phyloP scores from a whole-genome alignment of 2,888 invertebrate species.

The Hemithea aestivaria region DNA sequence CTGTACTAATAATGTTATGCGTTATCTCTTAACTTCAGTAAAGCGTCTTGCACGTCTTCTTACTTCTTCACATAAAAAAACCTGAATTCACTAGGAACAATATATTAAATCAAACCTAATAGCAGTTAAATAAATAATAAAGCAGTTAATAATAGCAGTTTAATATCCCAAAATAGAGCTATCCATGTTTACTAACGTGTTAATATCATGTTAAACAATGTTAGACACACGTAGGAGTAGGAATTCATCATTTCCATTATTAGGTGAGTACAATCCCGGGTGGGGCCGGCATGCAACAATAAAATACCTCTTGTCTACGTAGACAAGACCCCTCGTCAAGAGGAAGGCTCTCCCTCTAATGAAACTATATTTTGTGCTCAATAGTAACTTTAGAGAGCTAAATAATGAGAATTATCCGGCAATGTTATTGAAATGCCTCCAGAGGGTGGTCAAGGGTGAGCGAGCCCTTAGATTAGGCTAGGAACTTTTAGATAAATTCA shows the following conservation, averaged over 20 bases:
- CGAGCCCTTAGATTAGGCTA: background rate
- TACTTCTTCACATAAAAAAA: too few species aligned
- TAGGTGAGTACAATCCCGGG: constrained; percentile 26
- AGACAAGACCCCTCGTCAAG: constrained; percentile 32
- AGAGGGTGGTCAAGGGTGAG: background rate
- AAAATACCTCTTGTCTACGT: constrained; percentile 38
- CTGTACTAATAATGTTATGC: too few species aligned
- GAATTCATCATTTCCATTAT: constrained; percentile 32
- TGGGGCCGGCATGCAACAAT: constrained; percentile 32
- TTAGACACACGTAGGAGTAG: constrained; percentile 14
- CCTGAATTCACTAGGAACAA: too few species aligned
- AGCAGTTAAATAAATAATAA: too few species aligned
- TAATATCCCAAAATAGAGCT: too few species aligned
- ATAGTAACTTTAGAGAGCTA: constrained; percentile 30
- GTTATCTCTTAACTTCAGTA: too few species aligned
- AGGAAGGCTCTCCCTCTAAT: constrained; percentile 30
- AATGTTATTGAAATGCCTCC: constrained; percentile 16
- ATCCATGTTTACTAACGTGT: constrained; percentile 9
- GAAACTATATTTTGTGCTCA: constrained; percentile 42
- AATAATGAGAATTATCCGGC: constrained; percentile 26
- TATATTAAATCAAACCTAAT: too few species aligned
- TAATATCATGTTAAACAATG: constrained; percentile 4
- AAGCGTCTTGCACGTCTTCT: too few species aligned
- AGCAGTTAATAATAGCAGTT: too few species aligned
- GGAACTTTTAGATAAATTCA: background rate